Base-by-base conservation (phyloP, 2,888 invertebrate genomes). In the Automeris io region DNA sequence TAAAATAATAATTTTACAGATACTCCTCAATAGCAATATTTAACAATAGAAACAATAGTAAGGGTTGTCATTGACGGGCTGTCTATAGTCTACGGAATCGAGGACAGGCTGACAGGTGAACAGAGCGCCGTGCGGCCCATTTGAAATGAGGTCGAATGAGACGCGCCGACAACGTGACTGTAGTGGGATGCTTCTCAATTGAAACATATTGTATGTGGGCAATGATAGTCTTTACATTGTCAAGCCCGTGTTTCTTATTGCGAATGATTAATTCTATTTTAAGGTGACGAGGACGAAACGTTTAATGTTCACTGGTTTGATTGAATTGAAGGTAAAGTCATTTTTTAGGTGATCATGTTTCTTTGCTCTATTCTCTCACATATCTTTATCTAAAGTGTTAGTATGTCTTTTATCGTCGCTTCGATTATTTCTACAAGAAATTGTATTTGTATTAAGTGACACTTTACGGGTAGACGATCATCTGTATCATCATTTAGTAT, bases 131-230 rank as follows among this genome's bases (percentile, higher is more conserved):
- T 45, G 49, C 53, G 65, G 61, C 60, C 54, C 59, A 57, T 59
- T 66, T 53, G 55, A 49, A 79, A 73, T 65, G 71, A 66, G 78
- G 78, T 75, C 74, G 68, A 64, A 64, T 57, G 62, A 61, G 62
- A 55, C 60, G 64, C 62, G 63, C 50, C 55, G 54, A 52, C 26
- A 13, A n/a, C n/a, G 55, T 52, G 49, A 47, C 54, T 54, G 47
- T 48, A 45, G 60, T 65, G 62, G 62, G 68, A 60, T 63, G 69
- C 68, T 48, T 54, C 61, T 68, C 71, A 71, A 76, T 72, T 73
- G 72, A 65, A 64, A 60, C 60, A 63, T 58, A 71, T 70, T 67
- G 68, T 49, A 60, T 57, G 68, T 66, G 63, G 70, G 68, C 57
- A 64, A 55, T 50, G 50, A 57, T 57, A 57, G 55, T 54, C 58